Evolutionary conservation across 2,113 vertebrate species (phyloP).

Genomic region (Pteronura brasiliensis): DNA sequence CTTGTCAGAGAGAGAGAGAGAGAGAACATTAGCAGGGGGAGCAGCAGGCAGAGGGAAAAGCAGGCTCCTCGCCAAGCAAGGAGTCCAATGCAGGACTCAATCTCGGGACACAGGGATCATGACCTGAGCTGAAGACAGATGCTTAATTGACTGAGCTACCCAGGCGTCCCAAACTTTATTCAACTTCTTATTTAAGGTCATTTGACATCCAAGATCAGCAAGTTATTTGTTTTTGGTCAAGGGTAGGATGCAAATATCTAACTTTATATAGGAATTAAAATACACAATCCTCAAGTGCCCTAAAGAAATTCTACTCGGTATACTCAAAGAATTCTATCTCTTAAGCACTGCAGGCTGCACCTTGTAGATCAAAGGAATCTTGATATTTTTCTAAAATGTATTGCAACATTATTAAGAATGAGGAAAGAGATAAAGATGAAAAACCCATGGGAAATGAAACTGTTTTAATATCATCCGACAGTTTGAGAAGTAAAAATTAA

Average conservation of each 20-base stretch:
- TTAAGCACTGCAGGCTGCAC: neutral
- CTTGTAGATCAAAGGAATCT: neutral
- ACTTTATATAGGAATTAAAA: neutral
- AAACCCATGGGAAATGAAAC: neutral
- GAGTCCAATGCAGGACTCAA: too few relatives aligned
- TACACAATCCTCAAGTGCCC: neutral
- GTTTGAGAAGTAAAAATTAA: slow-evolving; percentile 27
- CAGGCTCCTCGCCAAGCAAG: neutral
- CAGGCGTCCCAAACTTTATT: neutral
- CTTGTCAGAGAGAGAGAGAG: neutral
- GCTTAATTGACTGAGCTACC: neutral
- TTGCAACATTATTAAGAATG: neutral
- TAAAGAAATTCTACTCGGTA: neutral
- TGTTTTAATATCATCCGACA: neutral
- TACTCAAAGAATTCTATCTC: neutral
- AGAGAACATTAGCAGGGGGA: neutral
- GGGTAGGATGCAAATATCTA: neutral
- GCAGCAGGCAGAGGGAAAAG: neutral
- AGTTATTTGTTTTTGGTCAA: neutral
- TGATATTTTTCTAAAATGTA: slow-evolving; percentile 4
- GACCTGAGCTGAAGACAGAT: neutral
- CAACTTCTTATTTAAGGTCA: slow-evolving; percentile 5
- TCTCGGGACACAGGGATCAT: neutral
- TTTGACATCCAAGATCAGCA: slow-evolving; percentile 2
- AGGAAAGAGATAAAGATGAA: neutral